Evolutionary conservation across 2,888 invertebrate species (phyloP).

Genomic region (Drosophila lacicola): DNA sequence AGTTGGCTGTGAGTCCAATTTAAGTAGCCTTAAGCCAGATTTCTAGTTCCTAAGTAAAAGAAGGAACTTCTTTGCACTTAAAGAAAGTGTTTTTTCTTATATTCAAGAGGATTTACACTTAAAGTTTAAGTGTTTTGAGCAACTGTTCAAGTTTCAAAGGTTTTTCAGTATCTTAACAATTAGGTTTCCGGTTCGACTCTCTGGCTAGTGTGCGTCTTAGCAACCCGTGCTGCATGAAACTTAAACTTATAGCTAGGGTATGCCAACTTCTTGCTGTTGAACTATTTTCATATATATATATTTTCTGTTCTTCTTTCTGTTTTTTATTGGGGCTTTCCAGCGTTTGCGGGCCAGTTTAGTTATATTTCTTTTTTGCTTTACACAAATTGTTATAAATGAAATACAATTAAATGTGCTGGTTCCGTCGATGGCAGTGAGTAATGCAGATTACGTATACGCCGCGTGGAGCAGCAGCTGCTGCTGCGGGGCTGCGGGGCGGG

Average conservation of each 20-base stretch:
- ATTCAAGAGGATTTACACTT: too few relatives aligned
- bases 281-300: neutral
- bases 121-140: too few relatives aligned
- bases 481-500: conserved; percentile 22
- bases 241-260: conserved; percentile 1
- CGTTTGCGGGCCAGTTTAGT: conserved; percentile 8
- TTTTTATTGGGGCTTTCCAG: conserved; percentile 9
- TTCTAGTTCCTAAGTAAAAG: too few relatives aligned
- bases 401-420: conserved; percentile 75
- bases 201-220: too few relatives aligned
- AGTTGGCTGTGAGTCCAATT: too few relatives aligned
- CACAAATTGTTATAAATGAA: conserved; percentile 78
- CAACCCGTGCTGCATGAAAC: too few relatives aligned
- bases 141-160: too few relatives aligned
- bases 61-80: too few relatives aligned
- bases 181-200: too few relatives aligned
- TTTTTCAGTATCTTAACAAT: too few relatives aligned
- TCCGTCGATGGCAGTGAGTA: conserved; percentile 13
- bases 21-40: too few relatives aligned
- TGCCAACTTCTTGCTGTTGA: neutral
- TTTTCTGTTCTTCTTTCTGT: neutral
- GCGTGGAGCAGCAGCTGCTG: conserved; percentile 30
- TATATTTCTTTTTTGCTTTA: conserved; percentile 18
- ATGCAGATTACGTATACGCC: conserved; percentile 75
- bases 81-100: too few relatives aligned